phyloP scores from a whole-genome alignment of 2,797 vertebrate genomes.

The Atherinosoma microstoma region DNA sequence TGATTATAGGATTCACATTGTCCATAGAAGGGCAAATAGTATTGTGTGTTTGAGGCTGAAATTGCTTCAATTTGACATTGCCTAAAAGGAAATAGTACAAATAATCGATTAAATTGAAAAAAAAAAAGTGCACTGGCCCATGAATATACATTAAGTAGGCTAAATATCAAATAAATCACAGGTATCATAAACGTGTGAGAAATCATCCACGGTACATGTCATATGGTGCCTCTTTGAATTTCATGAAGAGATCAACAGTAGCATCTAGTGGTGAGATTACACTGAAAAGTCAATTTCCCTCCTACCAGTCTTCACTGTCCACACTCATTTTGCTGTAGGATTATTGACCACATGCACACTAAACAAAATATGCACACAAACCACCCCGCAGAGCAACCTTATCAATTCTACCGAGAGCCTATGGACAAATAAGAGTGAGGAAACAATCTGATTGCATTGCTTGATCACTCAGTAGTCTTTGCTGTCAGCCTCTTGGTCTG shows the following conservation, averaged over 20 bases:
- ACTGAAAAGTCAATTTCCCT: constrained; percentile 8
- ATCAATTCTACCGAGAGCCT: constrained; percentile 53
- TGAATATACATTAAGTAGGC: not conserved
- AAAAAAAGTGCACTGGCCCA: not conserved
- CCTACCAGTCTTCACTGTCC: constrained; percentile 19
- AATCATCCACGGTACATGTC: constrained; percentile 5
- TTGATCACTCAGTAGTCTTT: constrained; percentile 48
- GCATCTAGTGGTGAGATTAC: constrained; percentile 77
- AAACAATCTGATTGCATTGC: constrained; percentile 67
- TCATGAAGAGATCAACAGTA: constrained; percentile 76
- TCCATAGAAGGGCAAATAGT: not conserved
- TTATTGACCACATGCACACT: constrained; percentile 7
- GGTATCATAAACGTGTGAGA: not conserved
- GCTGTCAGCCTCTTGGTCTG: constrained; percentile 38
- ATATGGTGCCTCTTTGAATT: constrained; percentile 15
- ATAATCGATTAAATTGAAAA: not conserved
- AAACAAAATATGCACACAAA: constrained; percentile 22
- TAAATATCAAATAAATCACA: not conserved
- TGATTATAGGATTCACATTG: not conserved
- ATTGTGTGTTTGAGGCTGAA: not conserved
- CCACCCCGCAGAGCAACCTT: constrained; percentile 41
- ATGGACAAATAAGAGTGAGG: constrained; percentile 50
- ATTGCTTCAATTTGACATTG: not conserved
- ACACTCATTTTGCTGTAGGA: constrained; percentile 17
- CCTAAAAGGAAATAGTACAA: not conserved